These are phyloP conservation scores for Dendronephthya gigantea DNA, from an alignment of 64 coral and sea anemone genomes.

Conservation along the genomic window DNA sequence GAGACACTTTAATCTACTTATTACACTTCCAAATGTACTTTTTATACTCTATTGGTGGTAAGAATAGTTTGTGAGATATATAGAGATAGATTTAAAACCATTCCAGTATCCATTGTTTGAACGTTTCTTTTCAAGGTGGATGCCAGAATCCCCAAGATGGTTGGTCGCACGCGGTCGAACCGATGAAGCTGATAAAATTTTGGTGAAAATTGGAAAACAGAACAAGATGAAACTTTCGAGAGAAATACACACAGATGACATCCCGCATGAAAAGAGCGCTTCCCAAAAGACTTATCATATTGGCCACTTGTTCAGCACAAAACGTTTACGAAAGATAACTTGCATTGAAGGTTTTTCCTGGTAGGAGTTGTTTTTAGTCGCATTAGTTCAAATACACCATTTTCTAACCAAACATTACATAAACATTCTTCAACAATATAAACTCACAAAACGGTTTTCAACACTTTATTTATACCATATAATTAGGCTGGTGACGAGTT, in stretches of 20 bases:
- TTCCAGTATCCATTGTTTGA: neutral
- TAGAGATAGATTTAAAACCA: neutral
- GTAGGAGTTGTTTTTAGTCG: constrained; percentile 21
- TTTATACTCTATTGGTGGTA: constrained; percentile 78
- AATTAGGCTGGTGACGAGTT: constrained; percentile 80
- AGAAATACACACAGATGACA: neutral
- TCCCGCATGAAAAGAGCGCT: neutral
- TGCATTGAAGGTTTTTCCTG: constrained; percentile 74
- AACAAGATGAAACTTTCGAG: constrained; percentile 47
- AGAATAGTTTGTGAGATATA: neutral
- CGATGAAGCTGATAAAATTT: constrained; percentile 60
- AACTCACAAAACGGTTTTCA: no score
- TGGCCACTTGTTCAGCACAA: constrained; percentile 82
- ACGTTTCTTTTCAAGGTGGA: constrained; percentile 25
- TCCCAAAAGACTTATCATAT: constrained; percentile 66
- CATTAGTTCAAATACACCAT: neutral
- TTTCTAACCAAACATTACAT: neutral
- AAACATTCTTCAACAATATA: neutral
- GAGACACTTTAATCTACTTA: constrained; percentile 61
- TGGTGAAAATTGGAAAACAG: constrained; percentile 52
- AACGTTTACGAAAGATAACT: constrained; percentile 65
- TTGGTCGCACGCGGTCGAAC: constrained; percentile 66
- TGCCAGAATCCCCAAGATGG: constrained; percentile 93
- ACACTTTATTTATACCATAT: neutral
- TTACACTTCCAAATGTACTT: constrained; percentile 67